Evolutionary conservation across 2,888 invertebrate genomes (phyloP), one percentile per base, ranked within the genome.

Genomic region (Sinohyriopsis cumingii): DNA sequence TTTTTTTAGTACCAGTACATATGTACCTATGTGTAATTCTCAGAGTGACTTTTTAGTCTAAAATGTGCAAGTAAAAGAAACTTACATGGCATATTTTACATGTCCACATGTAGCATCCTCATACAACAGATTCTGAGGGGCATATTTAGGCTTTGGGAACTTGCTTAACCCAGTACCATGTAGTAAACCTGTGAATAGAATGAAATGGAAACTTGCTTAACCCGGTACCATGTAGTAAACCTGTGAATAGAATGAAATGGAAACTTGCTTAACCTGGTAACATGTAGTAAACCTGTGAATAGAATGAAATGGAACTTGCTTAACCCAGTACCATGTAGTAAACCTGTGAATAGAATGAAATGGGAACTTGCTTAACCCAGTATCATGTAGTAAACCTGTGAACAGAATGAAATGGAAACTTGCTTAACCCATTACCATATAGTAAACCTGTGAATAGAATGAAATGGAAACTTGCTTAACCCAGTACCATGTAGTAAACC

Each of bases 311-410:
- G 7, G 12, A 18, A 60, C 59, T 45, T 69, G 12, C 75, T 68
- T 54, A 83, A 69, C 6, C 82, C 84, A 5, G 82, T 80, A 4
- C 84, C 83, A 66, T 82, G 82, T 1, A 86, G 73, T 3, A 86
- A 33, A 86, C 87, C 6, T 7, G 7, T 9, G 33, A 7, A 33
- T 7, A 33, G 33, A 72, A 68, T 4, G 76, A 7, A 72, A 67
- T 15, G 82, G 80, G 19, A 80, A 67, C 64, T 77, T 72, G 25
- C 81, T 77, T 55, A 86, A 72, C 5, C 86, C 87, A 18, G 85
- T 84, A 6, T 86, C 85, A 65, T 85, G 85, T n/a, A 86, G 73
- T 3, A n/a, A 87, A 45, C 87, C 87, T 86, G 75, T 4, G 61
- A 62, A 60, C 9, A 62, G 24, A 69, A n/a, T 33, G 5, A 25